A percentile compares a stretch with the other conserved stretches of the same genome.
These are phyloP conservation scores for Polyergus mexicanus DNA, from an alignment of 1,140 invertebrate genomes.

Conservation along the genomic window DNA sequence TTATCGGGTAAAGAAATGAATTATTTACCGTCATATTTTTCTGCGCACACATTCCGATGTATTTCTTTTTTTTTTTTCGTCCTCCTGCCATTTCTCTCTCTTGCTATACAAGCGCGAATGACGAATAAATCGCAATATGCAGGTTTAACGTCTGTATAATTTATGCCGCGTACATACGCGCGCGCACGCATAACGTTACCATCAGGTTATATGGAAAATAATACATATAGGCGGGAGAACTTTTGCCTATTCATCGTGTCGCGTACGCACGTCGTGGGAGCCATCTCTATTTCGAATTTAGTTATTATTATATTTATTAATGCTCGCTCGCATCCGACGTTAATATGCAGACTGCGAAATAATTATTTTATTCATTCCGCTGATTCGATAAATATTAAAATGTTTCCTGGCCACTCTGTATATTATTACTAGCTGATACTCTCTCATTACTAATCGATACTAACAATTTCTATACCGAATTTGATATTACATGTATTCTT, in stretches of 20 bases:
- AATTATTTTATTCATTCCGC: conserved; percentile 36
- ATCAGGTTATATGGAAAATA: conserved; percentile 54
- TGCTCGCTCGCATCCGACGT: neutral
- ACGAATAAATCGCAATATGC: conserved; percentile 50
- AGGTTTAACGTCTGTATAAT: conserved; percentile 54
- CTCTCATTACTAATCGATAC: neutral
- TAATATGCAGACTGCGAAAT: conserved; percentile 43
- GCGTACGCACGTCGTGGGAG: neutral
- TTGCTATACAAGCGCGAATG: neutral
- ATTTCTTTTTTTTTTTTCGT: neutral
- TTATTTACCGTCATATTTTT: conserved; percentile 9
- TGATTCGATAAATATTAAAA: conserved; percentile 53
- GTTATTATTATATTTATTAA: conserved; percentile 58
- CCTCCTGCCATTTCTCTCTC: neutral
- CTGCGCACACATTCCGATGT: no score
- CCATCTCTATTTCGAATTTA: conserved; percentile 37
- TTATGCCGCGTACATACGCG: conserved; percentile 53
- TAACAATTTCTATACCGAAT: neutral
- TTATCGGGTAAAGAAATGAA: neutral
- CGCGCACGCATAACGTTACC: neutral
- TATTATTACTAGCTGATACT: conserved; percentile 22
- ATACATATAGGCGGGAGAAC: conserved; percentile 41
- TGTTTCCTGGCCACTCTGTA: neutral
- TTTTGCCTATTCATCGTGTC: conserved; percentile 40
- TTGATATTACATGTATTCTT: neutral